Conservation (phyloP, 1,140 invertebrate genomes). For the Pissodes strobi region DNA sequence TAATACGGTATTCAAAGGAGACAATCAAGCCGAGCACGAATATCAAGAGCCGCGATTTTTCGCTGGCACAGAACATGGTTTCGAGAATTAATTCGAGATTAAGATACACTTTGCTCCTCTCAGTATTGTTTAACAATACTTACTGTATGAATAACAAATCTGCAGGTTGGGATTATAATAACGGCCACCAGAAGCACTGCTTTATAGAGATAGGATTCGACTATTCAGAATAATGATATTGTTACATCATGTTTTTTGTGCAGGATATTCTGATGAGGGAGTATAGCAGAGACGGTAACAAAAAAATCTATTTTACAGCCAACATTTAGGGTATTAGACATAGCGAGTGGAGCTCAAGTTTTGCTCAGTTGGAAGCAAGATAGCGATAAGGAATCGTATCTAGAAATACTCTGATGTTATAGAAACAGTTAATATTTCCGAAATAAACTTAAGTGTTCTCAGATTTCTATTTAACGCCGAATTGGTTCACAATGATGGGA, state of each 20-base stretch:
- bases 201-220: conserved; percentile 17
- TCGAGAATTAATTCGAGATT: conserved; percentile 49
- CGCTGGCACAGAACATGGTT: conserved; percentile 26
- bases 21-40: conserved; percentile 19
- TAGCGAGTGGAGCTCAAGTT: too few species aligned
- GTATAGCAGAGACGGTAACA: neutral
- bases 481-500: too few species aligned
- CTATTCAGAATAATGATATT: too few species aligned
- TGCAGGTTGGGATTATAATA: conserved; percentile 16
- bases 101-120: conserved; percentile 48
- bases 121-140: conserved; percentile 46
- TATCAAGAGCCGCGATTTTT: conserved; percentile 32
- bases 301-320: conserved; percentile 7
- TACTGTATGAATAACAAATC: conserved; percentile 48
- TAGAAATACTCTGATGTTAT: too few species aligned
- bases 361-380: too few species aligned
- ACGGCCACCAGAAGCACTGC: conserved; percentile 8
- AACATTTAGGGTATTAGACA: too few species aligned
- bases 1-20: conserved; percentile 15
- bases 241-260: too few species aligned
- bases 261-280: too few species aligned
- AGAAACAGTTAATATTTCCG: too few species aligned
- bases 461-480: too few species aligned
- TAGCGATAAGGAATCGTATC: too few species aligned
- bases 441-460: too few species aligned